Base-by-base conservation (phyloP, 2,888 invertebrate species). In the Apamea crenata region DNA sequence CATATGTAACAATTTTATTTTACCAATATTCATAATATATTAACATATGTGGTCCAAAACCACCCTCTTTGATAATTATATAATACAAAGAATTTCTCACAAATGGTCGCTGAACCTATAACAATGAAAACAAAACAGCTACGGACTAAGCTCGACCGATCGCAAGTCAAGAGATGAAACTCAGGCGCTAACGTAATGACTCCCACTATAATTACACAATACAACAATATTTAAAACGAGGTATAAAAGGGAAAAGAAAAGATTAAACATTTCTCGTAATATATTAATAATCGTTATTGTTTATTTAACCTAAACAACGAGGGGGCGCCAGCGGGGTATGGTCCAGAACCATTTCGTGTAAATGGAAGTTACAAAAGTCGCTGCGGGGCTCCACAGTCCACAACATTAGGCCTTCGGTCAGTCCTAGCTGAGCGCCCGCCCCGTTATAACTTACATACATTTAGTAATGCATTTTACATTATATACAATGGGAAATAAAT, bases 11-110 rank as follows among this genome's bases (percentile, higher is more conserved):
- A 96, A 96, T 96, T 96, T 96, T 96, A 96, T 96, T 96, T 96
- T 96, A 97, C 96, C 96, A 96, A 96, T 96, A 96, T 96, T 96
- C 96, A 95, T 96, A 96, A 97, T 97, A 97, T 96, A 96, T 97
- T 96, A 97, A 96, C 96, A 96, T 95, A 96, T 94, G 96, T 96
- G 96, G 96, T 96, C 96, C 95, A 92, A 89, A 94, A 94, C 96
- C 96, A 96, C 96, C 95, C 94, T 96, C 95, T 96, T 95, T 95
- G 95, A 96, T 95, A 96, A 95, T 96, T 94, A 96, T 96, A 96
- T 96, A 95, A 96, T 96, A 97, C 96, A 97, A 96, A 95, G 95
- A 95, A 96, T 96, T 96, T 96, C 90, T 94, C 96, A 95, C 96
- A 94, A 94, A 93, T 93, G 96, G 95, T 95, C 93, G 93, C 91